Evolutionary conservation across 2,113 vertebrate species (phyloP).

Genomic region (Microtus ochrogaster): DNA sequence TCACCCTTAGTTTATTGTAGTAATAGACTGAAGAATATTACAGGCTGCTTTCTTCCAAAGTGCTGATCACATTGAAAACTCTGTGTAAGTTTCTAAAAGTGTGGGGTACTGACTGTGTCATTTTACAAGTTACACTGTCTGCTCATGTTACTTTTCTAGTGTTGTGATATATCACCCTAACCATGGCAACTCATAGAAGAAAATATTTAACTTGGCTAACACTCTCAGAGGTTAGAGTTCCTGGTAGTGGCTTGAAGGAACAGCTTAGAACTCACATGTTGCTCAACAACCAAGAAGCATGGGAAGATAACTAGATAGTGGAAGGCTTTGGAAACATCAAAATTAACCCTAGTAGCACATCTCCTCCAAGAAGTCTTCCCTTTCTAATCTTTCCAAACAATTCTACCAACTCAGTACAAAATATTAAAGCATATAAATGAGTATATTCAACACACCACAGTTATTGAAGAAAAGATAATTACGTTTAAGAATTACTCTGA

Average conservation of each 20-base stretch:
- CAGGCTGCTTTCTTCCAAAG: background rate
- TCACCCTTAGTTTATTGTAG: background rate
- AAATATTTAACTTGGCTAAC: background rate
- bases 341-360: background rate
- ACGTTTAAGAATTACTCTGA: background rate
- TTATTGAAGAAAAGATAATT: background rate
- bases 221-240: background rate
- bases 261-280: background rate
- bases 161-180: too few species aligned
- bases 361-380: background rate
- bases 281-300: background rate
- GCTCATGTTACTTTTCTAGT: background rate
- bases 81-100: background rate
- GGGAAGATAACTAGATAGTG: background rate
- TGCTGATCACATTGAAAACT: background rate
- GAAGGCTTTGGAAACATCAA: background rate
- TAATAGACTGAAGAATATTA: background rate
- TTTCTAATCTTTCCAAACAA: background rate
- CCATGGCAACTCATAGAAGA: background rate
- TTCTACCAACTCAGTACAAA: too few species aligned
- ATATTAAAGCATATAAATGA: background rate
- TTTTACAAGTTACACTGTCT: background rate
- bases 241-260: background rate
- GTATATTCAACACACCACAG: too few species aligned
- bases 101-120: background rate